Evolutionary conservation across 2,888 invertebrate species (phyloP), one percentile per base, ranked within the genome.

Genomic region (Rhopalosiphum nymphaeae): DNA sequence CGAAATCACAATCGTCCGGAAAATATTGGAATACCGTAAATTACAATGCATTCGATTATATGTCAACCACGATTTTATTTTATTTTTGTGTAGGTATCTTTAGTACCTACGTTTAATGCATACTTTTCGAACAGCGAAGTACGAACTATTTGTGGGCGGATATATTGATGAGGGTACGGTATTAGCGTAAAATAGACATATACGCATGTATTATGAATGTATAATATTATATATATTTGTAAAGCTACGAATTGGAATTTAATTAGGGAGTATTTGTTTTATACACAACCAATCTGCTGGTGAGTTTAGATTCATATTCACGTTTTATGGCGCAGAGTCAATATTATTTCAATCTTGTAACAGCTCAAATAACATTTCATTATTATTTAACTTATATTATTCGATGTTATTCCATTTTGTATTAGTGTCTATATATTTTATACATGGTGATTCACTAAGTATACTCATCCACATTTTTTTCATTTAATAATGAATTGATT

Each of bases 301-400:
- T 36, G 36, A 78, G 78, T 78, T 7, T 78, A 78, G 78, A 78
- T 78, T 78, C 36, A 42, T 21, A 36, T 78, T 78, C 9, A 36
- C 78, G 36, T 78, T 78, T 78, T 78, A 44, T 56, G 44, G 44
- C 44, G 25, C 13, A 26, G 26, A 57, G 29, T 89, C 42, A 89
- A 89, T 57, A 89, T 16, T 57, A 57, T 89, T 44, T 57, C 57
- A 57, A 57, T 88, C 89, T 57, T 42, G 44, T 26, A 44, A 89
- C 44, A 5, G 42, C 89, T 89, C 57, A 42, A 57, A 44, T 29
- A 21, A 78, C 78, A 78, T 36, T 78, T 78, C 21, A 78, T 78
- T 78, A 78, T 78, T 78, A 36, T 78, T 36, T 9, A 21, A 36
- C 36, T 36, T 21, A 42, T 78, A 78, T 36, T 36, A 36, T 21